Conservation (phyloP, 2,113 vertebrate species). For the Pseudorhombus dupliciocellatus region DNA sequence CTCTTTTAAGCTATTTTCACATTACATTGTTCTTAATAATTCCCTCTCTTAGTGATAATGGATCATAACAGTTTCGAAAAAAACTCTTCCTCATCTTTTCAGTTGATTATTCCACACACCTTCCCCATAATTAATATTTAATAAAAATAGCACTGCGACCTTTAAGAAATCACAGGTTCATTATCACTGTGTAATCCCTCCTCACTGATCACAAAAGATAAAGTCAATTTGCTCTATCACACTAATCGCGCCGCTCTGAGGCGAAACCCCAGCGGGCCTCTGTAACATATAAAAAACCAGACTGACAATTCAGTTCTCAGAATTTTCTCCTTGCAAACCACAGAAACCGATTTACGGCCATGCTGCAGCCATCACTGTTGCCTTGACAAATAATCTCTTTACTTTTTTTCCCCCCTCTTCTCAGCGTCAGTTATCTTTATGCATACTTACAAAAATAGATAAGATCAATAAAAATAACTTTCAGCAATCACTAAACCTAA, state of each 20-base stretch:
- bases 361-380: slow-evolving; percentile 11
- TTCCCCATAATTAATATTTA: neutral
- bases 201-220: slow-evolving; percentile 46
- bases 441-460: slow-evolving; percentile 18
- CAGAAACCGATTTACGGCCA: slow-evolving; percentile 30
- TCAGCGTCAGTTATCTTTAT: slow-evolving; percentile 13
- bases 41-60: neutral
- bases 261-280: slow-evolving; percentile 47
- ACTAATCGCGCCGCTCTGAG: slow-evolving; percentile 16
- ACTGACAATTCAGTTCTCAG: slow-evolving; percentile 52
- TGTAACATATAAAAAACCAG: slow-evolving; percentile 49
- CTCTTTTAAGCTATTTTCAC: neutral
- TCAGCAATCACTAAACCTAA: neutral
- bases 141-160: slow-evolving; percentile 5
- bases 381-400: slow-evolving; percentile 47
- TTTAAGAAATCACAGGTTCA: slow-evolving; percentile 12
- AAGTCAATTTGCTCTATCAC: slow-evolving; percentile 40
- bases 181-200: slow-evolving; percentile 23
- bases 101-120: no score
- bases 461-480: slow-evolving; percentile 16
- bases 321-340: slow-evolving; percentile 21
- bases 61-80: neutral
- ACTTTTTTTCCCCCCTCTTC: no score
- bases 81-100: neutral
- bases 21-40: no score